Percentiles rank a stretch among this genome's conserved stretches.
Conservation (phyloP, 2,888 invertebrate species). For the Gnatocerus cornutus region DNA sequence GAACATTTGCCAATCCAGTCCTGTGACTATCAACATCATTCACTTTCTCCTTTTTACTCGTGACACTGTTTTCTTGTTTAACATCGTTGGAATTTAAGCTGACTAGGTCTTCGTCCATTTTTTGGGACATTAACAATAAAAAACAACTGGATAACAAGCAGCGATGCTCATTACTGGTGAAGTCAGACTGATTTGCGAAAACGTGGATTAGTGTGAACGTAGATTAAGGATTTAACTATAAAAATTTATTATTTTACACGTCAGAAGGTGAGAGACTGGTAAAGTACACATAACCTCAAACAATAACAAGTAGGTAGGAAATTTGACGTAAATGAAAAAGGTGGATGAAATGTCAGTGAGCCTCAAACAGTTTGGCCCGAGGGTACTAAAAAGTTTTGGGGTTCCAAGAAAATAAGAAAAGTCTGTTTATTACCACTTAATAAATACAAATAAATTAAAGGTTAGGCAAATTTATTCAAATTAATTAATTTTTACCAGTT, state of each 20-base stretch:
- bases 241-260: slow-evolving; percentile 11
- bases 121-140: slow-evolving; percentile 15
- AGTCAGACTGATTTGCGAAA: background rate
- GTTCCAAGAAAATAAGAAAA: too few relatives aligned
- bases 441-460: too few relatives aligned
- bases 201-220: background rate
- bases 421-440: too few relatives aligned
- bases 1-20: slow-evolving; percentile 74
- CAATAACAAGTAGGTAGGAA: slow-evolving; percentile 1
- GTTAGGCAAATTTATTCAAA: too few relatives aligned
- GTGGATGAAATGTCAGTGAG: background rate
- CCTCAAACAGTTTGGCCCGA: background rate
- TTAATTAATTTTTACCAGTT: too few relatives aligned
- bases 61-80: slow-evolving; percentile 29
- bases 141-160: background rate
- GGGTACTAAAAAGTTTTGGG: too few relatives aligned
- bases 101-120: slow-evolving; percentile 47
- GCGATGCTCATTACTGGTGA: background rate
- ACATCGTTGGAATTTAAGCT: slow-evolving; percentile 29
- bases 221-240: background rate
- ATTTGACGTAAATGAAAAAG: background rate
- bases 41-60: slow-evolving; percentile 25
- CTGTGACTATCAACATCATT: slow-evolving; percentile 48
- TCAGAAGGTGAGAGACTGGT: background rate
- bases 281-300: slow-evolving; percentile 1